phyloP scores from a whole-genome alignment of 2,113 vertebrate species.

The Myrmecobius fasciatus region DNA sequence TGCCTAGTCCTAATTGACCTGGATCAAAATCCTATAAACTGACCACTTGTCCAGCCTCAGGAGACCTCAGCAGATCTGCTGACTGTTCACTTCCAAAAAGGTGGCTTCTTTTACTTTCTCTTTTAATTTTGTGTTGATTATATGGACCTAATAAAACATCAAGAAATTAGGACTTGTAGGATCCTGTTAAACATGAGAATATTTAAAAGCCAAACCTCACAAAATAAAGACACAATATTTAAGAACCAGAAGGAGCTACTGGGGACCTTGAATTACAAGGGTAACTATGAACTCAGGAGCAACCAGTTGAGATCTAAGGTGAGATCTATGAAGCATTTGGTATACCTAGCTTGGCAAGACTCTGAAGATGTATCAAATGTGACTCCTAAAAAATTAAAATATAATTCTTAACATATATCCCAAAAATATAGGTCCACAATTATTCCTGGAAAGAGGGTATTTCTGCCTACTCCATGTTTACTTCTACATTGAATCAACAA shows the following conservation, averaged over 20 bases:
- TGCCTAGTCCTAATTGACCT: neutral
- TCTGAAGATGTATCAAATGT: neutral
- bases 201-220: neutral
- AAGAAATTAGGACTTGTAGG: neutral
- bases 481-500: neutral
- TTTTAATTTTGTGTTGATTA: neutral
- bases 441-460: neutral
- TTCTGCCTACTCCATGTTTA: neutral
- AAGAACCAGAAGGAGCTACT: neutral
- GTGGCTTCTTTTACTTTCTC: neutral
- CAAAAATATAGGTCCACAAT: neutral
- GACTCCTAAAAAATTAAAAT: neutral
- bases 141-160: neutral
- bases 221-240: neutral
- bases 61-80: neutral
- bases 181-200: neutral
- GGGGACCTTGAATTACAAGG: neutral
- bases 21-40: neutral
- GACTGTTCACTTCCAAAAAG: neutral
- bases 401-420: neutral
- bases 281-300: neutral
- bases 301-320: neutral
- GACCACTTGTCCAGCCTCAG: neutral
- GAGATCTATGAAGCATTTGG: too few relatives aligned
- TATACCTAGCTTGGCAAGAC: neutral